phyloP scores from a whole-genome alignment of 2,888 invertebrate genomes.

The Diabrotica balteata region DNA sequence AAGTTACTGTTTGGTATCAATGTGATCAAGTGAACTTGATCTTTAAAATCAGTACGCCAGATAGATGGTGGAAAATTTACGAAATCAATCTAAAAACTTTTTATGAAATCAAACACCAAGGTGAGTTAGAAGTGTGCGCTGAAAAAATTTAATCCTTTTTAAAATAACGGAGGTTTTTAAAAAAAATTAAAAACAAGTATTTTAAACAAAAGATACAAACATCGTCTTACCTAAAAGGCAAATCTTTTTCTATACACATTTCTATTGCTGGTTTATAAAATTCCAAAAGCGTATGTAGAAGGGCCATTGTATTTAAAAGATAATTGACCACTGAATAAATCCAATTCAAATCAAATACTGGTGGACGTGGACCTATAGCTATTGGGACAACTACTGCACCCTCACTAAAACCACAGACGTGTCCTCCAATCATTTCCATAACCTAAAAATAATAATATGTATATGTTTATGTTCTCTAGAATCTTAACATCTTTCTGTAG shows the following conservation, averaged over 20 bases:
- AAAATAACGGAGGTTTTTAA: too few species aligned
- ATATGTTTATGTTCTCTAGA: too few species aligned
- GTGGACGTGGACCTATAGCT: slow-evolving; percentile 49
- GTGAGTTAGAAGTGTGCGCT: too few species aligned
- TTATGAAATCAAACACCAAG: neutral
- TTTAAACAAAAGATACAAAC: too few species aligned
- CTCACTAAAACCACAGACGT: slow-evolving; percentile 52
- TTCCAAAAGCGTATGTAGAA: slow-evolving; percentile 50
- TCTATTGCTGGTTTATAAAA: slow-evolving; percentile 49
- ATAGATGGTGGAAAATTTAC: too few species aligned
- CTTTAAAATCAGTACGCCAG: too few species aligned
- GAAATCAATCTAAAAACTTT: slow-evolving; percentile 7
- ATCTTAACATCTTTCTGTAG: too few species aligned
- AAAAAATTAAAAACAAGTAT: neutral
- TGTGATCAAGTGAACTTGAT: too few species aligned
- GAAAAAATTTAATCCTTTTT: too few species aligned
- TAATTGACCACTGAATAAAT: slow-evolving; percentile 54
- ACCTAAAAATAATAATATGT: slow-evolving; percentile 42
- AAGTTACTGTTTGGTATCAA: too few species aligned
- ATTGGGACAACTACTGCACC: slow-evolving; percentile 49
- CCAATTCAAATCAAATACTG: slow-evolving; percentile 52
- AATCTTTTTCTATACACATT: slow-evolving; percentile 50
- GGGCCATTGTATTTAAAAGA: slow-evolving; percentile 48
- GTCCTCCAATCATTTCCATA: slow-evolving; percentile 53
- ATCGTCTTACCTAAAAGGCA: slow-evolving; percentile 54